These are phyloP conservation scores for Dolichotis patagonum DNA, from an alignment of 2,113 vertebrate species.

Conservation along the genomic window DNA sequence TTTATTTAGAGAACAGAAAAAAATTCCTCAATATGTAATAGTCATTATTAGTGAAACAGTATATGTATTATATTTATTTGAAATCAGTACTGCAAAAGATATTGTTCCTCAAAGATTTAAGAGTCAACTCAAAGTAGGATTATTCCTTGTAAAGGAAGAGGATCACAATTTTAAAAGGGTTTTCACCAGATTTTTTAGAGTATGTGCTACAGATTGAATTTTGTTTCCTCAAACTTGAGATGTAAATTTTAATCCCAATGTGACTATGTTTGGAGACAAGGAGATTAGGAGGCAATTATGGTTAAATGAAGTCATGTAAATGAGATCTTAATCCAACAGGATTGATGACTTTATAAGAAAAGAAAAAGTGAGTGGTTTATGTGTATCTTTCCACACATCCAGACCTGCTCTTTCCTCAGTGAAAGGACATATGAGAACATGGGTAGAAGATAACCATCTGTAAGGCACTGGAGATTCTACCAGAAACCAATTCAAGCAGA, in stretches of 20 bases:
- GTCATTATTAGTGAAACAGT: background rate
- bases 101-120: background rate
- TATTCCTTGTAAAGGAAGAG: background rate
- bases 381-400: background rate
- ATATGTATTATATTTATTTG: background rate
- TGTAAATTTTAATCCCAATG: background rate
- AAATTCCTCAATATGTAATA: background rate
- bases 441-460: background rate
- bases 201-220: background rate
- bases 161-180: background rate
- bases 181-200: background rate
- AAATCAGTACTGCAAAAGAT: background rate
- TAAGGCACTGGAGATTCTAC: background rate
- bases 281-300: background rate
- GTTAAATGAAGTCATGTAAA: background rate
- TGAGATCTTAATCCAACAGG: background rate
- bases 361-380: background rate
- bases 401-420: background rate
- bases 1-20: background rate
- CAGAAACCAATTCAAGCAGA: background rate
- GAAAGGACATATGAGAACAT: background rate
- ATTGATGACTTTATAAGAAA: background rate
- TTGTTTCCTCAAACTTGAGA: background rate
- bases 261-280: background rate
- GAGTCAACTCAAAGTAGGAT: background rate